phyloP scores from a whole-genome alignment of 2,113 vertebrate species.

The Perca fluviatilis region DNA sequence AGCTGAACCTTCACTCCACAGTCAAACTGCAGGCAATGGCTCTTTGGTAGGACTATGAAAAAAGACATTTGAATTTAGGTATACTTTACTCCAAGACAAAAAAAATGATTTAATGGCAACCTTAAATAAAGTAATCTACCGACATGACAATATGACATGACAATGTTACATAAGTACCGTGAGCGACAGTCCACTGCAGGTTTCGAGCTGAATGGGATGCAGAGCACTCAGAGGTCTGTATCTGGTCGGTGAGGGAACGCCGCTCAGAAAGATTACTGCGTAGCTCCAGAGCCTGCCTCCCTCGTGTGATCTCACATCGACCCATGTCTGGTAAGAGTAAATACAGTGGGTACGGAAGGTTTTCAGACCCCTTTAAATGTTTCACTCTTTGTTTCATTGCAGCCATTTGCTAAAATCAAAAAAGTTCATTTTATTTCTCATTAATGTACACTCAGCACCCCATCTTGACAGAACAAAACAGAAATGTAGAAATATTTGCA shows the following conservation, averaged over 20 bases:
- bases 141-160: not conserved
- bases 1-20: conserved; percentile 88
- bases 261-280: conserved; percentile 91
- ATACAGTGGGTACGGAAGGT: no score
- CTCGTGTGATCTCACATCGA: conserved; percentile 85
- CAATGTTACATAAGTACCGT: conserved; percentile 74
- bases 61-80: not conserved
- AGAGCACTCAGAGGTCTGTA: conserved; percentile 63
- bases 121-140: not conserved
- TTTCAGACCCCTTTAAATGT: no score
- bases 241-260: conserved; percentile 86
- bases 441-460: no score
- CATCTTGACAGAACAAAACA: no score
- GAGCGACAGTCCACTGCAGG: conserved; percentile 90
- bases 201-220: conserved; percentile 86
- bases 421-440: no score
- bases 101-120: not conserved
- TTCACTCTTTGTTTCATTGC: no score
- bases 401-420: no score
- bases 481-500: no score
- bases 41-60: conserved; percentile 84
- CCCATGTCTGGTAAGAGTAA: conserved; percentile 87
- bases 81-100: not conserved
- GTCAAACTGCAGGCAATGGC: conserved; percentile 83
- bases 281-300: conserved; percentile 90